Base-by-base conservation (phyloP, 2,888 invertebrate species). In the Lycophotia porphyrea region DNA sequence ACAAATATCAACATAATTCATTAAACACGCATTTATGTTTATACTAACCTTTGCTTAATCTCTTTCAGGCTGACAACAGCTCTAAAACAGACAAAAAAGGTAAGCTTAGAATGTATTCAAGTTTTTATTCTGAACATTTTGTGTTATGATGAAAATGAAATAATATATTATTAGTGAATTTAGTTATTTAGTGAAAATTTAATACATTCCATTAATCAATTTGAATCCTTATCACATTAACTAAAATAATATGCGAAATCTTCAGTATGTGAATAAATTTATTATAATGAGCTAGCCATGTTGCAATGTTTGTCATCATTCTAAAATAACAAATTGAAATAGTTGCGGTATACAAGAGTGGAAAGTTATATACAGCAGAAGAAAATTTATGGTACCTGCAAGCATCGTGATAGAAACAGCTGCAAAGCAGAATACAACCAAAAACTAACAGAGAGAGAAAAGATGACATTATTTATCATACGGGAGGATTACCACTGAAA, bases 41-140 rank as follows among this genome's bases (percentile, higher is more conserved):
- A 68, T 66, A 79, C 75, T 82, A 78, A 88, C 78, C 55, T 65
- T 72, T n/a, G 47, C 44, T 89, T 86, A 69, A 70, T 88, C 84
- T 92, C 84, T 96, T 96, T 87, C 96, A 97, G 97, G 95, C 96
- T 89, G 97, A 97, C 89, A 97, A 95, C 88, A 96, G 97, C 90
- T 93, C 97, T 78, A 97, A 97, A 92, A 87, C 83, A 76, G 91
- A 88, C 76, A 95, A 95, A 85, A 97, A 97, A 92, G 97, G 97
- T 97, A 97, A 97, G 97, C 92, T 81, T 84, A 72, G 27, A 36
- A 67, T 66, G 52, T 68, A 65, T 42, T 63, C 58, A 58, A 58
- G 39, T 66, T 71, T 68, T 72, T 61, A 63, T 69, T 69, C 36
- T 69, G 70, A 71, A 77, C 18, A 70, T 76, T 34, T 21, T 34